Evolutionary conservation across 2,888 invertebrate genomes (phyloP), one percentile per base, ranked within the genome.

Genomic region (Hydrotaea diabolus): DNA sequence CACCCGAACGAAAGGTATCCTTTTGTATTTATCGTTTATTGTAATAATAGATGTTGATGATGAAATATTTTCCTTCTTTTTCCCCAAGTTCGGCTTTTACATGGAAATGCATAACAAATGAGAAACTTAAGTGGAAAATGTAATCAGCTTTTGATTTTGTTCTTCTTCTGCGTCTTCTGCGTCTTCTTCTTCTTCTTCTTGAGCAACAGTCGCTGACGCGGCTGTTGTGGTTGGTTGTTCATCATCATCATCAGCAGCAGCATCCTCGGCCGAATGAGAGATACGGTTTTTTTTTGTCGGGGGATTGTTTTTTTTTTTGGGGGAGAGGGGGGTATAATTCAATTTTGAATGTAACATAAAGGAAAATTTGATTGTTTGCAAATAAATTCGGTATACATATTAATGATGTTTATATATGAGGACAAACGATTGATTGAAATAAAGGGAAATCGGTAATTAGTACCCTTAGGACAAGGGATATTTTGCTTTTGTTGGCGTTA

Each of bases 111-210:
- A 85, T 85, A 85, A 83, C 77, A 85, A 83, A 85, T 85, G 83
- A 85, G 73, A 13, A 85, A 85, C 21, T 78, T 83, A 81, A 85
- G 83, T 85, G 85, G 85, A 83, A 85, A 85, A 85, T 76, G 76
- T 85, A 85, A 85, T 85, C 80, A 85, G 85, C 83, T 85, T 81
- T 82, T 77, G 82, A 85, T 80, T 80, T 85, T 76, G 49, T 80
- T 77, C 73, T 73, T 71, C 31, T 31, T 11, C 26, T 8, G 53
- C 26, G 0, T 74, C 15, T 74, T 59, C 15, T 73, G 39, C 53
- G n/a, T n/a, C n/a, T n/a, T n/a, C 71, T 75, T n/a, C n/a, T n/a
- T n/a, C n/a, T n/a, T n/a, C n/a, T n/a, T n/a, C n/a, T n/a, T n/a
- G n/a, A n/a, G n/a, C n/a, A n/a, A n/a, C 66, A 2, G 7, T 39